Percentiles rank a stretch among this genome's conserved stretches.
Evolutionary conservation across 2,113 vertebrate species (phyloP).

Genomic region (Notarius lentiginosus): DNA sequence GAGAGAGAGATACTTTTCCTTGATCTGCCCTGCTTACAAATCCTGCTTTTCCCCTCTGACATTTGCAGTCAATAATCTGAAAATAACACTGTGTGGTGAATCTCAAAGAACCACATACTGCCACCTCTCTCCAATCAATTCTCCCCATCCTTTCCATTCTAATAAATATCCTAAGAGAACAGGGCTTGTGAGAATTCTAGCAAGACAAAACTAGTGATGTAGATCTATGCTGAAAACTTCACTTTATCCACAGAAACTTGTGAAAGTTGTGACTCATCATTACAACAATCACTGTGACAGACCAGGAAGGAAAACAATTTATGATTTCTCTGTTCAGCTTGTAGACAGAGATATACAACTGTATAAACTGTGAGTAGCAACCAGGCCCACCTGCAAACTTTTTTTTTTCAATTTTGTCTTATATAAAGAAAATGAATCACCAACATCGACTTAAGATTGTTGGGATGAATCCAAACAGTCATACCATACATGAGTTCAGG

Average conservation of each 20-base stretch:
- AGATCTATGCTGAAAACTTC: neutral
- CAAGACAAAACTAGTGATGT: neutral
- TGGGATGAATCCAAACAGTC: neutral
- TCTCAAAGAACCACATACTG: slow-evolving; percentile 49
- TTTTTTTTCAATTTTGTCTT: no score
- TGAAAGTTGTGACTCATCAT: slow-evolving; percentile 7
- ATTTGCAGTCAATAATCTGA: slow-evolving; percentile 69
- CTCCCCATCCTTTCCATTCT: slow-evolving; percentile 18
- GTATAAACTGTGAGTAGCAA: neutral
- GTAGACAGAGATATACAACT: neutral
- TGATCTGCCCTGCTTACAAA: slow-evolving; percentile 49
- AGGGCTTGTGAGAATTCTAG: neutral
- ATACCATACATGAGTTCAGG: neutral
- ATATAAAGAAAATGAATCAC: neutral
- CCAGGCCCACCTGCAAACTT: neutral
- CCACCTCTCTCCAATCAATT: neutral
- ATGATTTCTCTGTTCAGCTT: neutral
- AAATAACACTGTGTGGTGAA: slow-evolving; percentile 64
- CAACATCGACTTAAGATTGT: neutral
- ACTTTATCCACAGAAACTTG: neutral
- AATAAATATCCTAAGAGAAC: slow-evolving; percentile 5
- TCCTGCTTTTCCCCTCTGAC: slow-evolving; percentile 54
- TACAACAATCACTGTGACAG: neutral
- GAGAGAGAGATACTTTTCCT: neutral
- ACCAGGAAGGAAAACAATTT: neutral